Evolutionary conservation across 2,888 invertebrate genomes (phyloP), one percentile per base, ranked within the genome.

Genomic region (Notocelia uddmanniana): DNA sequence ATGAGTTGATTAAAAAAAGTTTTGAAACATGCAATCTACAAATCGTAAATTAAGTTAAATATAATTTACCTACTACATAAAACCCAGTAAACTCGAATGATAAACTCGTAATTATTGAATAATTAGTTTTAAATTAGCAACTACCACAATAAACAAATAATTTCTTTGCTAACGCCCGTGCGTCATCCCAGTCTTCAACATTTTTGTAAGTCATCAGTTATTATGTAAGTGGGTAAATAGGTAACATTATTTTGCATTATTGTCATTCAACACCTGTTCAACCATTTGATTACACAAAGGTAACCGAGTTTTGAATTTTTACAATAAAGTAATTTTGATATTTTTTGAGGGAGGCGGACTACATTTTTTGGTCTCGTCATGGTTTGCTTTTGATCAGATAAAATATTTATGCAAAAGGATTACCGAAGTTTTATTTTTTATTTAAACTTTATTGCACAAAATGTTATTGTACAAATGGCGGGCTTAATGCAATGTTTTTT

Each of bases 191-290:
- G 19, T 19, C n/a, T 63, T 48, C 50, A 52, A 63, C 21, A 63
- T 34, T 34, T 54, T 9, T 23, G 21, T 19, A 37, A 37, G 21
- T 54, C 64, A 64, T 37, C 69, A 52, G 48, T 57, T 69, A 69
- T 58, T 41, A 48, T 45, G 45, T 45, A 48, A 50, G 63, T 69
- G 50, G 69, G 64, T 70, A 58, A 70, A 50, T 58, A 23, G 60
- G 52, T 64, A 60, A 52, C 59, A 52, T 60, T 68, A 19, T 59
- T 60, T 8, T 21, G 48, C 34, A 34, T 59, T n/a, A 41, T 62
- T 55, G 19, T 60, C 50, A 26, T 64, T 50, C 57, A 52, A 70
- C 57, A 64, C 9, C 58, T 64, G 69, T 70, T 60, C 13, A 59
- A 19, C 3, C 37, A 58, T 19, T 50, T 58, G 57, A 63, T 52